Conservation (phyloP, 1,140 invertebrate genomes). For the Kradibia gibbosae region DNA sequence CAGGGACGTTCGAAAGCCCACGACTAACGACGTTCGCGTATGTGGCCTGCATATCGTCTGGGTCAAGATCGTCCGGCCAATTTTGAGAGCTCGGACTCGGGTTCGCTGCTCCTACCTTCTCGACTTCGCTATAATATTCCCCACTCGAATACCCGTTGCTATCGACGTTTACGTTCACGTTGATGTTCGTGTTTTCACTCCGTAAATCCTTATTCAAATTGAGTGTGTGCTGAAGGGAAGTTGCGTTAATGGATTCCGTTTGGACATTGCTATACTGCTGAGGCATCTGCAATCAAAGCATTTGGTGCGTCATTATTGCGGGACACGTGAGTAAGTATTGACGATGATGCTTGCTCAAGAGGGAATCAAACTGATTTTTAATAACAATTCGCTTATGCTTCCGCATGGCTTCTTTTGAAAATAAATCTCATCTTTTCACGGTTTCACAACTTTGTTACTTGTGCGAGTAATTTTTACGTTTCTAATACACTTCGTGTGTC, state of each 20-base stretch:
- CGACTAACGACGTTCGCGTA: constrained; percentile 60
- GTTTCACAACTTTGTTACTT: no score
- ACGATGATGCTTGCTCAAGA: no score
- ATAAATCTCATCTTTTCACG: no score
- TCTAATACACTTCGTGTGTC: no score
- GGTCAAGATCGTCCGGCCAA: constrained; percentile 66
- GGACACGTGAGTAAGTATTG: no score
- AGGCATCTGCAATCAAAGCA: constrained; percentile 19
- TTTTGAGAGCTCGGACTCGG: constrained; percentile 46
- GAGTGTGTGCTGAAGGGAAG: constrained; percentile 29
- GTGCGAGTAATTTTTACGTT: no score
- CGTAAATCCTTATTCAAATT: constrained; percentile 56
- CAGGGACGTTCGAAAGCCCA: constrained; percentile 27
- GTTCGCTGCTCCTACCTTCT: constrained; percentile 54
- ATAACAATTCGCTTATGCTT: no score
- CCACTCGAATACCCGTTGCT: constrained; percentile 47
- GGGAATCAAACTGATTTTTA: no score
- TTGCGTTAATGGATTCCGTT: constrained; percentile 33
- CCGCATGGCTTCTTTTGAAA: no score
- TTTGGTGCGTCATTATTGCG: background rate
- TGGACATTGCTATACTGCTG: constrained; percentile 64
- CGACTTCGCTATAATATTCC: constrained; percentile 65
- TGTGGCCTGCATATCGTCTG: constrained; percentile 51
- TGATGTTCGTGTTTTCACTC: constrained; percentile 59
- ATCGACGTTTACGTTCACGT: constrained; percentile 56